Evolutionary conservation across 2,113 vertebrate genomes (phyloP).

Genomic region (Notechis scutatus): DNA sequence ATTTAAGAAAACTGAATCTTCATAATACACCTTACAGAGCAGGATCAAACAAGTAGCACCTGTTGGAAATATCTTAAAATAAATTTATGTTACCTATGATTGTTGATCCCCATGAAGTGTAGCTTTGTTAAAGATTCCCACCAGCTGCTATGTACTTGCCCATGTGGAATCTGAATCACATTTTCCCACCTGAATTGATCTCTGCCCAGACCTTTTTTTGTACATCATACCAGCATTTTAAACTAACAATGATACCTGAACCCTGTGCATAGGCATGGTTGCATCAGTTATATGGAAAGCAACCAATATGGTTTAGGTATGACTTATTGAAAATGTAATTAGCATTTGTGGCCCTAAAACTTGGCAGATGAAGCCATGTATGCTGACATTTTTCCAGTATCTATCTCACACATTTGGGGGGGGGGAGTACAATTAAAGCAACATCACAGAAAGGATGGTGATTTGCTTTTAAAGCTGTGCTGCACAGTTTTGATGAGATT

Average conservation of each 20-base stretch:
- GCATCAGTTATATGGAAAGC: not conserved
- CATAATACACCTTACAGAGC: not conserved
- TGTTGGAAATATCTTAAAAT: not conserved
- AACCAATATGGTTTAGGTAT: not conserved
- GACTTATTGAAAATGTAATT: not conserved
- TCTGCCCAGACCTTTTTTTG: not conserved
- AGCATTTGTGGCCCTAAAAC: not conserved
- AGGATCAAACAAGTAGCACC: not conserved
- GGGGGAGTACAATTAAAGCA: not conserved
- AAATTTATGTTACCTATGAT: not conserved
- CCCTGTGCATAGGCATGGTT: not conserved
- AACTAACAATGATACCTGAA: not conserved
- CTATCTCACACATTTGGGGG: not conserved
- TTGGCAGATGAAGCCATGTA: not conserved
- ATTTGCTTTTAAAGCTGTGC: not conserved
- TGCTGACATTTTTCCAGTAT: not conserved
- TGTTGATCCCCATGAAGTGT: not conserved
- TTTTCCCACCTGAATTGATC: not conserved
- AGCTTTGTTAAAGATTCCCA: not conserved
- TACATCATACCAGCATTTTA: not conserved
- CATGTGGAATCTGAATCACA: not conserved
- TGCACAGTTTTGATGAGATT: not conserved
- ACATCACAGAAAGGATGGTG: not conserved
- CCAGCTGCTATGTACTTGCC: not conserved
- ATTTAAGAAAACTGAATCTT: slow-evolving; percentile 20